Conservation (phyloP, 2,888 invertebrate species). For the Melinaea marsaeus region DNA sequence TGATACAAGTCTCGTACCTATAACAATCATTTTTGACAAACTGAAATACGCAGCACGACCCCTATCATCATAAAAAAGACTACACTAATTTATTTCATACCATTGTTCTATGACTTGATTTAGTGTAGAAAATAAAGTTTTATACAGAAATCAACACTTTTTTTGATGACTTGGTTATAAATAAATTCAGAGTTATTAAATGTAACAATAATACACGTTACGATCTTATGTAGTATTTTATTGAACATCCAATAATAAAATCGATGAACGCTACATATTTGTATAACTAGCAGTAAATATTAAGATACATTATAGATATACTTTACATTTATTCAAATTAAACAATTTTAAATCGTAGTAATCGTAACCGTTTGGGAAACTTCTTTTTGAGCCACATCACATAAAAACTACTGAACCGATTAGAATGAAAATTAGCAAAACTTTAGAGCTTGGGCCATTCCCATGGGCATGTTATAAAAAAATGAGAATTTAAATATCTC, state of each 20-base stretch:
- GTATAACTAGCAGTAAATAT: slow-evolving; percentile 30
- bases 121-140: neutral
- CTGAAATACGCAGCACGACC: too few species aligned
- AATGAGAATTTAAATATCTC: too few species aligned
- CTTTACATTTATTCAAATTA: slow-evolving; percentile 20
- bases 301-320: slow-evolving; percentile 25
- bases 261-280: slow-evolving; percentile 40
- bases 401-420: too few species aligned
- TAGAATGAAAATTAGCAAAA: too few species aligned
- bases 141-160: neutral
- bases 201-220: too few species aligned
- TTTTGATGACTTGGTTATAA: neutral
- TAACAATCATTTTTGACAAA: too few species aligned
- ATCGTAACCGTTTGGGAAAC: neutral
- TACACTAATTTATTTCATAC: neutral
- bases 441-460: too few species aligned
- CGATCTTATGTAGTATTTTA: slow-evolving; percentile 34
- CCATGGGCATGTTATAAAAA: too few species aligned
- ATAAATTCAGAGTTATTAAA: neutral
- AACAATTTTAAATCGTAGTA: slow-evolving; percentile 14
- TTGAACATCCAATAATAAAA: slow-evolving; percentile 44
- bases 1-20: too few species aligned
- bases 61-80: slow-evolving; percentile 6
- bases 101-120: neutral
- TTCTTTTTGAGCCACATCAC: too few species aligned